Percentiles rank a stretch among this genome's conserved stretches.
phyloP scores from a whole-genome alignment of 2,113 vertebrate species.

The Archilochus colubris region DNA sequence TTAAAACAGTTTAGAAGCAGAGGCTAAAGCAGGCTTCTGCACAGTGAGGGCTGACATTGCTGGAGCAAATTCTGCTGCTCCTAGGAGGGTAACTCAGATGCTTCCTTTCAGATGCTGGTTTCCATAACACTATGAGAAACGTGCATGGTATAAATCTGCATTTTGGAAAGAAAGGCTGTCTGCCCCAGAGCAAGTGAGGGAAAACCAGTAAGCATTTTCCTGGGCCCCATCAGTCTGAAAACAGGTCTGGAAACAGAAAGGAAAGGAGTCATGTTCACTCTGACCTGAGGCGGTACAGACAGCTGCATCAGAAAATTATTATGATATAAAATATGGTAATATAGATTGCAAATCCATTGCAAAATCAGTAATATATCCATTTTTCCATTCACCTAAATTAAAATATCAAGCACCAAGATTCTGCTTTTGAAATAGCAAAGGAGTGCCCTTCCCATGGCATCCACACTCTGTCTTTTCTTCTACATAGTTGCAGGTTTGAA shows the following conservation, averaged over 20 bases:
- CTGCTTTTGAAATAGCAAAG: background rate
- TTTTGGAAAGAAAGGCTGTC: background rate
- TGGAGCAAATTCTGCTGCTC: background rate
- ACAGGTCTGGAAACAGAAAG: background rate
- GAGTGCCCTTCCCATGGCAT: background rate
- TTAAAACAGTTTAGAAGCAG: slow-evolving; percentile 4
- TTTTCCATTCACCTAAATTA: background rate
- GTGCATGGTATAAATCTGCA: fast-evolving
- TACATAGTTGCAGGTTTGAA: background rate
- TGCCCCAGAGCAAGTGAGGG: background rate
- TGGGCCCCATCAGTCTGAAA: background rate
- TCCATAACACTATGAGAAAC: background rate
- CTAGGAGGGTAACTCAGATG: background rate
- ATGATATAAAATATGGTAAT: background rate
- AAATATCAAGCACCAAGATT: background rate
- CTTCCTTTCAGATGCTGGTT: background rate
- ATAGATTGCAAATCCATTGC: background rate
- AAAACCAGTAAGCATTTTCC: fast-evolving
- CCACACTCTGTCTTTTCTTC: background rate
- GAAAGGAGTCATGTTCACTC: background rate
- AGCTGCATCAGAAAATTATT: background rate
- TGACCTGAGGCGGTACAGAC: background rate
- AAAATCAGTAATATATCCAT: background rate
- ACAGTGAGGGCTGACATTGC: background rate
- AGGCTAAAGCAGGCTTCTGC: background rate